Percentiles rank a stretch among this genome's conserved stretches.
These are phyloP conservation scores for Drosophila subpulchrella DNA, from an alignment of 1,140 invertebrate species.

Conservation along the genomic window DNA sequence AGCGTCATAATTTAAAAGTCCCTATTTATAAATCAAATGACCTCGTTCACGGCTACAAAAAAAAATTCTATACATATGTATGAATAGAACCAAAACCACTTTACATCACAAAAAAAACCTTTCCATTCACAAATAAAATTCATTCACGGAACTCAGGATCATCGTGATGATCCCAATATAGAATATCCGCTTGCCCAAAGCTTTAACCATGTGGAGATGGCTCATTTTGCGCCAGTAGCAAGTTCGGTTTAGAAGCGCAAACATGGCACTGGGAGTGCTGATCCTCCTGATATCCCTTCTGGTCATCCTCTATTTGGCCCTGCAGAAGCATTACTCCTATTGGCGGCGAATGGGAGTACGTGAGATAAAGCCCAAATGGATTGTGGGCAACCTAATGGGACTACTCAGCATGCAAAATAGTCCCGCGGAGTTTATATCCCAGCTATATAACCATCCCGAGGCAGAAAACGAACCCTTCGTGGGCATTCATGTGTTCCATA, in stretches of 20 bases:
- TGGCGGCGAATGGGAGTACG: conserved; percentile 84
- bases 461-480: conserved; percentile 72
- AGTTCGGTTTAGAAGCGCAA: neutral
- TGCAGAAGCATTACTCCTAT: conserved; percentile 63
- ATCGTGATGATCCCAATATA: conserved; percentile 42
- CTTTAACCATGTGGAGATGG: conserved; percentile 5
- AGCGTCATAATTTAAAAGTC: too few species aligned
- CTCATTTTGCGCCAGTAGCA: conserved; percentile 12
- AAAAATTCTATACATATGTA: neutral
- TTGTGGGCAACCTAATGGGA: conserved; percentile 82
- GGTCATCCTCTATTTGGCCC: conserved; percentile 1
- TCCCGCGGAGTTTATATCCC: conserved; percentile 64
- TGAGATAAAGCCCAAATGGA: conserved; percentile 71
- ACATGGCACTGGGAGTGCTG: conserved; percentile 45
- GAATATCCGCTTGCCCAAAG: neutral
- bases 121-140: conserved; percentile 21
- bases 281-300: conserved; percentile 31
- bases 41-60: conserved; percentile 6
- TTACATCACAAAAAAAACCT: conserved; percentile 18
- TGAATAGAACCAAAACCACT: conserved; percentile 6
- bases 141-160: conserved; percentile 20
- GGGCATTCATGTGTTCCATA: conserved; percentile 84
- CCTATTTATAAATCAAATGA: conserved; percentile 11
- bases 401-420: conserved; percentile 56
- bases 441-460: conserved; percentile 69